Percentiles rank a stretch among this genome's conserved stretches.
Evolutionary conservation across 2,797 vertebrate genomes (phyloP).

Genomic region (Leptoclinus maculatus): DNA sequence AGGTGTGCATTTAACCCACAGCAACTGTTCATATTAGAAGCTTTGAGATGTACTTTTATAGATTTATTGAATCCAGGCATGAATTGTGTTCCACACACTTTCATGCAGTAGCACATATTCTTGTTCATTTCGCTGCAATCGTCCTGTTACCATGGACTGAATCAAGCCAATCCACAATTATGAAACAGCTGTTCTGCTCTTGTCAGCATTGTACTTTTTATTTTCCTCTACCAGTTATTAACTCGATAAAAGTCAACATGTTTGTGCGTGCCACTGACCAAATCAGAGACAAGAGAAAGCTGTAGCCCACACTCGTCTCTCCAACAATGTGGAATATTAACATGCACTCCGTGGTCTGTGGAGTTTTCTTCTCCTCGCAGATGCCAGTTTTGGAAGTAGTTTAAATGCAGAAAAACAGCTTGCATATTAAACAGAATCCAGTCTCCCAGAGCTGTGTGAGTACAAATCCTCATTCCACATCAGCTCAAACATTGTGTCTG

Average conservation of each 20-base stretch:
- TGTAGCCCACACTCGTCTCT: slow-evolving; percentile 24
- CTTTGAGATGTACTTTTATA: neutral
- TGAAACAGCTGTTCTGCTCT: slow-evolving; percentile 1
- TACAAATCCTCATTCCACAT: slow-evolving; percentile 49
- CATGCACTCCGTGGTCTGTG: slow-evolving; percentile 56
- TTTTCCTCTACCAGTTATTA: slow-evolving; percentile 13
- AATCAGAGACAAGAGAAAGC: slow-evolving; percentile 20
- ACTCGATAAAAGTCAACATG: slow-evolving; percentile 33
- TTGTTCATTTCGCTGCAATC: neutral
- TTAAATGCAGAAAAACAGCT: slow-evolving; percentile 61
- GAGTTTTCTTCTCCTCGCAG: slow-evolving; percentile 43
- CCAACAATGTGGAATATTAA: slow-evolving; percentile 44
- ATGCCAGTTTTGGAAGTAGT: slow-evolving; percentile 58
- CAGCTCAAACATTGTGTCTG: slow-evolving; percentile 42
- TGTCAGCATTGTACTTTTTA: neutral
- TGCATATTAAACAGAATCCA: slow-evolving; percentile 62
- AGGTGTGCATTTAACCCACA: neutral
- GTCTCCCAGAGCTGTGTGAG: slow-evolving; percentile 35
- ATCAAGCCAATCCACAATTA: neutral
- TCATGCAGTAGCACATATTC: neutral
- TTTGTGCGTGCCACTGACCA: slow-evolving; percentile 22
- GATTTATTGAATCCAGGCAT: neutral
- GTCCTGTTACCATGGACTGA: neutral
- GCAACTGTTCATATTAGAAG: neutral
- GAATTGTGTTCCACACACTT: neutral